Base-by-base conservation (phyloP, 2,888 invertebrate genomes). In the Dicranocentrus wangi region DNA sequence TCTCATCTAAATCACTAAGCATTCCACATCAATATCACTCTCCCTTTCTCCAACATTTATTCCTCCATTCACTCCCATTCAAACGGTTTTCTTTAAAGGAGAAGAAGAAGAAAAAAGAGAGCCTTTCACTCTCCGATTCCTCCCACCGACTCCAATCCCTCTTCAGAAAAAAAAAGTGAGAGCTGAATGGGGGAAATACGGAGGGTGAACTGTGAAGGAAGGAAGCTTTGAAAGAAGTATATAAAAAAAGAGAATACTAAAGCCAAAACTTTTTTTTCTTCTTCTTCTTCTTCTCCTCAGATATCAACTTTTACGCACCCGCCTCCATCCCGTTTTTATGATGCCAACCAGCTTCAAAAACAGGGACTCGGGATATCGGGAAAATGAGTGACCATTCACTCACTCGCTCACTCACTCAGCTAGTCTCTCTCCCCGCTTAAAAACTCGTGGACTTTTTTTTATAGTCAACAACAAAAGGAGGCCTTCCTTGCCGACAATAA, bases 1-100 rank as follows among this genome's bases (percentile, higher is more conserved):
- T 80, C 68, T 66, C 80, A 72, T 80, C 72, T 79, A 79, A 81
- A 81, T 82, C 77, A 76, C 76, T 61, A 65, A 63, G 32, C 63
- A 66, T 32, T 65, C 58, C 61, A 42, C 61, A 68, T 63, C 68
- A 75, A 60, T 68, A 55, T 17, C 55, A 60, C 25, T 21, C 80
- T 23, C 53, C 65, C 51, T 68, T 53, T 60, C 73, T 75, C 25
- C 58, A 39, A 43, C 47, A 77, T 61, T 51, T 65, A 71, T 71
- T 65, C 58, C 66, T 65, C 42, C 66, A 63, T 55, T 72, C 70
- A 79, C 43, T 65, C 79, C 65, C 51, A 27, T 61, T 72, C 47
- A 63, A 43, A 10, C 17, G n/a, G n/a, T n/a, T n/a, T n/a, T n/a
- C n/a, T 39, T 39, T 39, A 8, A 13, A 39, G 39, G 39, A 39